These are phyloP conservation scores for Geophilus truncorum DNA, from an alignment of 2,888 invertebrate genomes.

Conservation along the genomic window DNA sequence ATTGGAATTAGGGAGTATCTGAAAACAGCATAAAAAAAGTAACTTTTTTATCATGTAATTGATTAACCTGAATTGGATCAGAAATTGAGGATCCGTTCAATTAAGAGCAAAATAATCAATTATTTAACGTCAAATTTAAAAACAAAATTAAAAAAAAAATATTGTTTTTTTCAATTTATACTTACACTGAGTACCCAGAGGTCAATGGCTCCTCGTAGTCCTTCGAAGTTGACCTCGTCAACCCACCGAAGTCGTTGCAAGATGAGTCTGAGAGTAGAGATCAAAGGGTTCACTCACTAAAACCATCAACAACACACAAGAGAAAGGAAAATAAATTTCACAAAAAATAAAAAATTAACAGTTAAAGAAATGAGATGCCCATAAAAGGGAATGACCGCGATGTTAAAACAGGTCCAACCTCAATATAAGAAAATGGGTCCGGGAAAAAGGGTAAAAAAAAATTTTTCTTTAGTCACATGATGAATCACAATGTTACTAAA, in stretches of 20 bases:
- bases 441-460: neutral
- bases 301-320: too few relatives aligned
- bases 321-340: neutral
- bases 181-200: neutral
- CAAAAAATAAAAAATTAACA: neutral
- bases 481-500: neutral
- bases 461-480: neutral
- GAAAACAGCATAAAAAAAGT: neutral
- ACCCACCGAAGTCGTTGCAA: neutral
- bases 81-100: neutral
- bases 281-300: neutral
- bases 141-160: neutral
- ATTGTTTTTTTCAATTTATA: neutral
- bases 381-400: neutral
- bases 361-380: neutral
- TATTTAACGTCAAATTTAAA: neutral
- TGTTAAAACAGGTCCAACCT: constrained; percentile 19
- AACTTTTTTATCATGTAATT: neutral
- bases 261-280: neutral
- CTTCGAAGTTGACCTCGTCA: neutral
- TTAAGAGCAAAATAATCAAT: neutral
- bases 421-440: neutral
- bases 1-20: constrained; percentile 78
- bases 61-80: neutral
- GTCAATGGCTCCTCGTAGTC: neutral